Percentiles rank a stretch among this genome's conserved stretches.
phyloP scores from a whole-genome alignment of 92 coral and sea anemone genomes.

The Actinostola sp. region DNA sequence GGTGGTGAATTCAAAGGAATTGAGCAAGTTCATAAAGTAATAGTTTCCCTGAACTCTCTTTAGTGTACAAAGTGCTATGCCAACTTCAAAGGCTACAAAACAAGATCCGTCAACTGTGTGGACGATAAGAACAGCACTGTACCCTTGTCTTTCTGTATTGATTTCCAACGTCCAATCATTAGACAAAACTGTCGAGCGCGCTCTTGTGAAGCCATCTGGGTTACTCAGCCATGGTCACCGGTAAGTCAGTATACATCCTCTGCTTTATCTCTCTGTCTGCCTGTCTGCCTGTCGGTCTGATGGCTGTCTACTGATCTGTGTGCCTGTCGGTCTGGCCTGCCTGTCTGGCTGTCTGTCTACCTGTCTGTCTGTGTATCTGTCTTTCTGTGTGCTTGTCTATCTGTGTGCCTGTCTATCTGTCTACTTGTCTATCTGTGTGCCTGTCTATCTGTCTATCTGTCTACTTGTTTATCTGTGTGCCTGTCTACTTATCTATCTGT shows the following conservation, averaged over 20 bases:
- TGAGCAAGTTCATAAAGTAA: no score
- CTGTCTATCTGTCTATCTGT: no score
- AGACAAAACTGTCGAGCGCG: constrained; percentile 59
- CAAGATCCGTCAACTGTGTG: constrained; percentile 61
- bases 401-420: background rate
- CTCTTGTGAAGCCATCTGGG: constrained; percentile 75
- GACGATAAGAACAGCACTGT: constrained; percentile 55
- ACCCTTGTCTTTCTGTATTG: constrained; percentile 45
- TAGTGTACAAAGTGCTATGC: constrained; percentile 71
- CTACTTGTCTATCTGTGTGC: no score
- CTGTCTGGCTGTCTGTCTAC: background rate
- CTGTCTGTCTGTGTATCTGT: background rate
- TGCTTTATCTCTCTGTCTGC: no score
- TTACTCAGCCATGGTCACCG: constrained; percentile 75
- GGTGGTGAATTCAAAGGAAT: background rate
- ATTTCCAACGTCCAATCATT: constrained; percentile 42
- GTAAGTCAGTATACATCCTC: constrained; percentile 42
- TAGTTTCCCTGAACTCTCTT: no score
- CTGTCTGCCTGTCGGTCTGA: no score
- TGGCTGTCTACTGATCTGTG: no score
- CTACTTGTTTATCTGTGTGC: background rate
- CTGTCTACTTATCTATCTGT: background rate
- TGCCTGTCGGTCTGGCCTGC: no score
- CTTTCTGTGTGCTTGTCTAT: background rate
- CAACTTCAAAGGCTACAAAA: constrained; percentile 61